phyloP scores from a whole-genome alignment of 2,888 invertebrate species.

The Neria commutata region DNA sequence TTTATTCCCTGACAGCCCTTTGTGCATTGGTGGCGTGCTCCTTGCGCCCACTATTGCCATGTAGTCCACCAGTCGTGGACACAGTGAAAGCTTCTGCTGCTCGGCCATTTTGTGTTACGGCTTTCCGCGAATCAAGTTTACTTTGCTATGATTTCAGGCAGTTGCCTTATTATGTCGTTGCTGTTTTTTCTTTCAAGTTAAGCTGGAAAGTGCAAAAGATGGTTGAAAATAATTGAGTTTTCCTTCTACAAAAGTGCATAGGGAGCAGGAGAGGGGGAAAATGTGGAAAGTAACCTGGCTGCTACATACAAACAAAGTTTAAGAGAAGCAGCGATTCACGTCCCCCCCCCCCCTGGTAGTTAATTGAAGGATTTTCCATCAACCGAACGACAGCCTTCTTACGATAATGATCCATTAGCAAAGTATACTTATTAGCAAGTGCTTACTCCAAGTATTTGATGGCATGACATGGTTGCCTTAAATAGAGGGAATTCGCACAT shows the following conservation, averaged over 20 bases:
- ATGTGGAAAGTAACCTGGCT: not conserved
- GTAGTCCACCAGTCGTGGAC: conserved; percentile 92
- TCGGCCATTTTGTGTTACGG: conserved; percentile 62
- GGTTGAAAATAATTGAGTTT: not conserved
- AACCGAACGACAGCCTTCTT: too few species aligned
- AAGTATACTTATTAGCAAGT: too few species aligned
- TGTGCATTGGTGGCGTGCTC: conserved; percentile 66
- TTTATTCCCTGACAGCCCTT: conserved; percentile 67
- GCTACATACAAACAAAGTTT: not conserved
- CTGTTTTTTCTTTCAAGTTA: not conserved
- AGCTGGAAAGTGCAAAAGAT: not conserved
- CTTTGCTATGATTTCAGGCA: not conserved
- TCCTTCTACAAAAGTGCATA: not conserved
- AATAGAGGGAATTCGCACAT: too few species aligned
- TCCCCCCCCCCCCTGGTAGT: not conserved
- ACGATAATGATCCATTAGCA: too few species aligned
- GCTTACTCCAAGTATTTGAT: too few species aligned
- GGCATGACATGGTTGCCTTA: too few species aligned
- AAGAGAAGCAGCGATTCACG: not conserved
- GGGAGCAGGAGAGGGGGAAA: not conserved
- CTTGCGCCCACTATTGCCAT: conserved; percentile 94
- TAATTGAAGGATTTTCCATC: conserved; percentile 10
- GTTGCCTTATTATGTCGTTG: not conserved
- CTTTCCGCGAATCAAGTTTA: not conserved
- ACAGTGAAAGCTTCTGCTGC: conserved; percentile 79